A percentile compares a stretch with the other conserved stretches of the same genome.
phyloP scores from a whole-genome alignment of 2,888 invertebrate genomes.

The Pristionchus fissidentatus region DNA sequence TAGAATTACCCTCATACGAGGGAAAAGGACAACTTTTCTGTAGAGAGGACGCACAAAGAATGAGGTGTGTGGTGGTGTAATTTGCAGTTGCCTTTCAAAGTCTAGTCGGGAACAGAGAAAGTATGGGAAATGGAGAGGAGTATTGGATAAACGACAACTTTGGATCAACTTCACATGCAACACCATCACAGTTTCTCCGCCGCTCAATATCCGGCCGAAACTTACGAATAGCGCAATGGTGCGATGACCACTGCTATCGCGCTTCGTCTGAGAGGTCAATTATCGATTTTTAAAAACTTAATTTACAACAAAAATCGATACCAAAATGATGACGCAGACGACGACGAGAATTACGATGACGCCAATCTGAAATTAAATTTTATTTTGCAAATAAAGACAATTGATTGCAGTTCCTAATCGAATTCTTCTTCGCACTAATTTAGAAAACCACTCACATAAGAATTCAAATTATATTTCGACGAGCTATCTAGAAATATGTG shows the following conservation, averaged over 20 bases:
- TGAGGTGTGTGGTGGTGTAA: too few relatives aligned
- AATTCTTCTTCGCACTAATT: background rate
- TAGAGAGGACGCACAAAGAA: too few relatives aligned
- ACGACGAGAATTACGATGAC: conserved; percentile 42
- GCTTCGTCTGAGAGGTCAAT: background rate
- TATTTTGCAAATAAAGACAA: background rate
- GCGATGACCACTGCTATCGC: conserved; percentile 12
- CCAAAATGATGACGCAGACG: conserved; percentile 38
- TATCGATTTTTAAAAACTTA: background rate
- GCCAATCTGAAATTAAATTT: conserved; percentile 34
- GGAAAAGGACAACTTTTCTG: too few relatives aligned
- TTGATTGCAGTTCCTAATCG: background rate
- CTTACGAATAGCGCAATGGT: conserved; percentile 42
- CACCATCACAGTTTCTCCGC: background rate
- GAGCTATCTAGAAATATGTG: too few relatives aligned
- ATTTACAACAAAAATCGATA: background rate
- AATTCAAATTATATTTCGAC: too few relatives aligned
- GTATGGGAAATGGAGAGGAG: too few relatives aligned
- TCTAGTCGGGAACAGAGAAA: too few relatives aligned
- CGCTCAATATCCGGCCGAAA: background rate
- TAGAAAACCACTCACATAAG: background rate
- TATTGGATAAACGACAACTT: too few relatives aligned
- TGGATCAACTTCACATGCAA: too few relatives aligned
- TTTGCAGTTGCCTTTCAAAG: too few relatives aligned
- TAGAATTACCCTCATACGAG: too few relatives aligned